Base-by-base conservation (phyloP, 2,113 vertebrate species). In the Bufo bufo region DNA sequence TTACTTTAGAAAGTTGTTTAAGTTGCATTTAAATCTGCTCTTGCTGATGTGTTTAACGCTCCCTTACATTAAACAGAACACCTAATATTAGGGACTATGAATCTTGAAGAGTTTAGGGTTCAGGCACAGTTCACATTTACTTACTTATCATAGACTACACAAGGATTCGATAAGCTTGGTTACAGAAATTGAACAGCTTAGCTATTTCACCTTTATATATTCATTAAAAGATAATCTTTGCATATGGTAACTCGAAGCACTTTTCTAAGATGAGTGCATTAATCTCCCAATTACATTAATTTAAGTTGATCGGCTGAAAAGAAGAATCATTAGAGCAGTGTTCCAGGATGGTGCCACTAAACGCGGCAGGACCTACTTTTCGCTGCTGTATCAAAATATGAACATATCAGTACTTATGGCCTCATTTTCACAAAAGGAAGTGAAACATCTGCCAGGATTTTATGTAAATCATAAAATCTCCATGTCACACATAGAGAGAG, bases 231-330 rank as follows among this genome's bases (percentile, higher is more conserved):
- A 77, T 86, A 49, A 86, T 77, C 72, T 86, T 77, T 77, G 56
- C 58, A 47, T 61, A 77, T 77, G 77, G 54, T 65, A n/a, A 77
- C 56, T 77, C 16, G 3, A 77, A 86, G 72, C 54, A 77, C 72
- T 59, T 77, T 75, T 78, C 84, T 58, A 49, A 85, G 81, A 83
- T 66, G 61, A 83, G 81, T 69, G 81, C 61, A 83, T 83, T 83
- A 83, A 83, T 83, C 81, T 83, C 81, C 81, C 81, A 50, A 83
- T 83, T 83, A 83, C 81, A 66, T 83, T 83, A 83, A 83, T 83
- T 83, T 83, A 52, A 83, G 81, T 83, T 83, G 81, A 83, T 83
- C 81, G 45, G 81, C 81, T 83, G 81, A 61, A 83, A 83, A 83
- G 63, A 83, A 83, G 69, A 66, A 83, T 83, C 81, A 83, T 83